phyloP scores from a whole-genome alignment of 2,113 vertebrate genomes.

The Tiliqua scincoides region DNA sequence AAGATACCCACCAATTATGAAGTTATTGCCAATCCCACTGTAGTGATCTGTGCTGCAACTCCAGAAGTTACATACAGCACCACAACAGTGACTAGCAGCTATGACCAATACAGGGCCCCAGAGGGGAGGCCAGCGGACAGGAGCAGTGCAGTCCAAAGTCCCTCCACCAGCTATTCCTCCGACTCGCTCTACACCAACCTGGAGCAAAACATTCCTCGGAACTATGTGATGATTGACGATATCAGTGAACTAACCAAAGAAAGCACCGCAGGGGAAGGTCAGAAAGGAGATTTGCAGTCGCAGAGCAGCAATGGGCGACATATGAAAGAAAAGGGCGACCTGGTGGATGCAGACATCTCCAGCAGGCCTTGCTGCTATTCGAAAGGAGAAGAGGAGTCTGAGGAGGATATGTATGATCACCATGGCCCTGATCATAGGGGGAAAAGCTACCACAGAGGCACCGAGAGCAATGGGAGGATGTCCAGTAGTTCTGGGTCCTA shows the following conservation, averaged over 20 bases:
- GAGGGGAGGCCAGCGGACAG: conserved; percentile 83
- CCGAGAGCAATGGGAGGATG: conserved; percentile 86
- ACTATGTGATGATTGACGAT: conserved; percentile 99
- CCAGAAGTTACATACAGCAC: conserved; percentile 82
- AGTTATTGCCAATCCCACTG: conserved; percentile 83
- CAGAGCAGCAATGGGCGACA: conserved; percentile 78
- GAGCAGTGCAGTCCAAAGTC: conserved; percentile 78
- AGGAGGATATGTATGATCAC: conserved; percentile 94
- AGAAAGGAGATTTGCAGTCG: conserved; percentile 78
- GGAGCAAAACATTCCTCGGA: conserved; percentile 95
- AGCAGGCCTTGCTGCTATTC: conserved; percentile 82
- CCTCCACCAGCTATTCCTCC: conserved; percentile 83
- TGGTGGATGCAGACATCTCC: conserved; percentile 76
- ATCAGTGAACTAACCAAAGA: conserved; percentile 98
- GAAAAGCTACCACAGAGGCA: conserved; percentile 81
- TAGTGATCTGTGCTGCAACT: conserved; percentile 83
- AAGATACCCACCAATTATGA: conserved; percentile 97
- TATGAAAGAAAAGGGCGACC: conserved; percentile 77
- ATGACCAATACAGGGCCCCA: conserved; percentile 84
- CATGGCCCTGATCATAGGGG: conserved; percentile 81
- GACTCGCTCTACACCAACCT: conserved; percentile 92
- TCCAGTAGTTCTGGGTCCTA: conserved; percentile 77
- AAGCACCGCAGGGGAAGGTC: conserved; percentile 82
- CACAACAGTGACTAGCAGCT: conserved; percentile 73
- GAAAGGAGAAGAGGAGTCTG: conserved; percentile 93